These are phyloP conservation scores for Poeciliopsis turneri DNA, from an alignment of 2,797 vertebrate genomes.

Conservation along the genomic window DNA sequence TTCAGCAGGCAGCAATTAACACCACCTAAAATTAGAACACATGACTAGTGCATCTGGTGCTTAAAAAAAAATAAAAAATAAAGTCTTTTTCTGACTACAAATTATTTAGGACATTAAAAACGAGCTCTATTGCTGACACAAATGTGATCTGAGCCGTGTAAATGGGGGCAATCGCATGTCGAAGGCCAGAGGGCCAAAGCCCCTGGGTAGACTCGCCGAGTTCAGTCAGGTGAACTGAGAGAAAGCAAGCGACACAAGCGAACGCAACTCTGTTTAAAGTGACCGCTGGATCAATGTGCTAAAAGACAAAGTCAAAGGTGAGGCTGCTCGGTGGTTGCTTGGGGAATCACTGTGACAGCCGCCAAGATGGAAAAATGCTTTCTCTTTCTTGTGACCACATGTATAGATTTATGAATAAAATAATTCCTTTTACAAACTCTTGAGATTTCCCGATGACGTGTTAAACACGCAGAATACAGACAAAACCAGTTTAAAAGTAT, in stretches of 20 bases:
- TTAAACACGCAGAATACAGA: neutral
- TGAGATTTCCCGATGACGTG: neutral
- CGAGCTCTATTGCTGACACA: constrained; percentile 33
- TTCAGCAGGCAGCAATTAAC: constrained; percentile 83
- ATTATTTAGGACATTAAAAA: constrained; percentile 33
- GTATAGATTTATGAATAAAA: constrained; percentile 9
- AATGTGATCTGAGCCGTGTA: constrained; percentile 13
- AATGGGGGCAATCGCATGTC: constrained; percentile 17
- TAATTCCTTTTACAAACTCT: neutral
- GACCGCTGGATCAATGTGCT: constrained; percentile 75
- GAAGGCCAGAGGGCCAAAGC: constrained; percentile 35
- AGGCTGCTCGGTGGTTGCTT: constrained; percentile 66
- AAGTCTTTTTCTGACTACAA: neutral
- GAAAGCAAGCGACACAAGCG: constrained; percentile 23
- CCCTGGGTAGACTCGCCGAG: constrained; percentile 18
- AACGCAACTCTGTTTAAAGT: constrained; percentile 69
- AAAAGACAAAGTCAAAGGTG: constrained; percentile 79
- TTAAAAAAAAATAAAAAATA: constrained; percentile 1
- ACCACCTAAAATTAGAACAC: constrained; percentile 82
- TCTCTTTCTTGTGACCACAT: constrained; percentile 38
- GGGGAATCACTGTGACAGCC: constrained; percentile 68
- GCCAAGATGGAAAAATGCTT: constrained; percentile 18
- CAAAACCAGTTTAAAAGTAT: neutral
- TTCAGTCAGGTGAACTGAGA: constrained; percentile 56
- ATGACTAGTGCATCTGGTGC: constrained; percentile 47